phyloP scores from a whole-genome alignment of 2,113 vertebrate genomes.

The Chlamydotis undulata region DNA sequence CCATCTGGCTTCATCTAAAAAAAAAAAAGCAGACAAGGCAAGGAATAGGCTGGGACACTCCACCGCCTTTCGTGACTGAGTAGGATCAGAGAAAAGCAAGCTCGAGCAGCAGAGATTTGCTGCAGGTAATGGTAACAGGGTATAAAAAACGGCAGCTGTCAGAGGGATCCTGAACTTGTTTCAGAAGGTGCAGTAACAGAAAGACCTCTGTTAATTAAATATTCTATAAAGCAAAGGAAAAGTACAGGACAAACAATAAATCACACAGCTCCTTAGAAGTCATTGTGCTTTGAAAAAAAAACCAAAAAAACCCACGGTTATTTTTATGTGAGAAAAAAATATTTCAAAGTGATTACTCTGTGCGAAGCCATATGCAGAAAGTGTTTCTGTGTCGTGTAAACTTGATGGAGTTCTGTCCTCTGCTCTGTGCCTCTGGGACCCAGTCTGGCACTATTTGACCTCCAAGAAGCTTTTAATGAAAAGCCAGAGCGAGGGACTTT shows the following conservation, averaged over 20 bases:
- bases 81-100: constrained; percentile 57
- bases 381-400: constrained; percentile 26
- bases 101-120: constrained; percentile 56
- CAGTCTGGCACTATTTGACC: neutral
- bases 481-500: constrained; percentile 4
- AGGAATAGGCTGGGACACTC: constrained; percentile 13
- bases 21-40: neutral
- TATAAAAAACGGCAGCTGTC: constrained; percentile 61
- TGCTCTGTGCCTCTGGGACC: neutral
- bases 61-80: constrained; percentile 27
- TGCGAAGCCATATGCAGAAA: constrained; percentile 33
- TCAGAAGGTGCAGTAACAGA: constrained; percentile 30
- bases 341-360: constrained; percentile 34
- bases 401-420: constrained; percentile 39
- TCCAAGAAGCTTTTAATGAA: constrained; percentile 28
- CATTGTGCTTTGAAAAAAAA: neutral
- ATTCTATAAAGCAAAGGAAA: constrained; percentile 39
- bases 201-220: constrained; percentile 53
- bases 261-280: constrained; percentile 43
- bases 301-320: neutral
- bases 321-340: constrained; percentile 30
- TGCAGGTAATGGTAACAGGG: constrained; percentile 61
- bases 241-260: constrained; percentile 47
- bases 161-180: constrained; percentile 32
- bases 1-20: constrained; percentile 58